A percentile compares a stretch with the other conserved stretches of the same genome.
phyloP scores from a whole-genome alignment of 2,113 vertebrate genomes.

The Cyphomyrus plagiostoma region DNA sequence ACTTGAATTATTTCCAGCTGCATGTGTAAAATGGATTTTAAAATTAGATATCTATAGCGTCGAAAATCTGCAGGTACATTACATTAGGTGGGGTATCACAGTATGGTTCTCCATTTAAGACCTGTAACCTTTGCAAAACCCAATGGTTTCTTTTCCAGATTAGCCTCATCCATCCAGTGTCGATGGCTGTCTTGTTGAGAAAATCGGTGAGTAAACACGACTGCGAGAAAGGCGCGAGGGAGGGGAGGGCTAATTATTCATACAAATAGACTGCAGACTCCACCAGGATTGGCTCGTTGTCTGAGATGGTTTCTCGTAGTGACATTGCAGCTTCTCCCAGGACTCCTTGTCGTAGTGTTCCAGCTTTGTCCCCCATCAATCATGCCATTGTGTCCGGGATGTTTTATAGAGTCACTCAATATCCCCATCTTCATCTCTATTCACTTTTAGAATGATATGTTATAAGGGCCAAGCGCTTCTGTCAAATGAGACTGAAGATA shows the following conservation, averaged over 20 bases:
- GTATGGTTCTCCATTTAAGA: conserved; percentile 73
- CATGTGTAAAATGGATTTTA: background rate
- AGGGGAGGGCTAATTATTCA: conserved; percentile 89
- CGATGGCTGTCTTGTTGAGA: conserved; percentile 96
- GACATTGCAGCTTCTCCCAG: conserved; percentile 83
- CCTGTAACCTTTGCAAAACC: conserved; percentile 83
- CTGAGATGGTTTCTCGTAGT: conserved; percentile 79
- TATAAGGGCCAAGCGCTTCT: conserved; percentile 77
- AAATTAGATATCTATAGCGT: conserved; percentile 67
- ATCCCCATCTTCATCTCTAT: conserved; percentile 92
- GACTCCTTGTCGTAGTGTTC: conserved; percentile 84
- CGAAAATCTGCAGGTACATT: conserved; percentile 82
- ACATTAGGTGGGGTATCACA: conserved; percentile 66
- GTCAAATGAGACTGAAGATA: conserved; percentile 58
- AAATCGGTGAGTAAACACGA: conserved; percentile 96
- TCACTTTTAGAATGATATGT: conserved; percentile 83
- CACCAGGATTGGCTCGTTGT: conserved; percentile 75
- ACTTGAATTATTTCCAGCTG: conserved; percentile 29
- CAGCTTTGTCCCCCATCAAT: conserved; percentile 96
- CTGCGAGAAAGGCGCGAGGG: conserved; percentile 81
- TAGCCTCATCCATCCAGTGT: conserved; percentile 97
- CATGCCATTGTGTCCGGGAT: conserved; percentile 85
- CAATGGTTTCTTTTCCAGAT: conserved; percentile 82
- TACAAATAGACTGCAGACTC: conserved; percentile 94
- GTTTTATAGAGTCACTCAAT: conserved; percentile 95